Evolutionary conservation across 2,113 vertebrate genomes (phyloP).

Genomic region (Carettochelys insculpta): DNA sequence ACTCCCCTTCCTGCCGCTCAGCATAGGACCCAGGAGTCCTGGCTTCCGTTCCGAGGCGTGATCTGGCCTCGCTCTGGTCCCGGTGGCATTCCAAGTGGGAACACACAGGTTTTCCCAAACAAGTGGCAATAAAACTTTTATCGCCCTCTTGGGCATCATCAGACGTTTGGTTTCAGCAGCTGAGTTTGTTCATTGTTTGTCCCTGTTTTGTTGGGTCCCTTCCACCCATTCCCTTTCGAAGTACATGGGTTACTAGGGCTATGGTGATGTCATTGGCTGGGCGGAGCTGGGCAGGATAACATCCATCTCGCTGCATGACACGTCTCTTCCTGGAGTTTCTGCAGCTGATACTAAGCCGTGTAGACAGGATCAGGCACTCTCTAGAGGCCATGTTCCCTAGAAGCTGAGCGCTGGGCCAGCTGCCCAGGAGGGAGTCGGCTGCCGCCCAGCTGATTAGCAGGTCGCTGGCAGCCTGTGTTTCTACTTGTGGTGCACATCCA

Average conservation of each 20-base stretch:
- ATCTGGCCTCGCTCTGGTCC: background rate
- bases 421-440: no score
- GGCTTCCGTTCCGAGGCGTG: background rate
- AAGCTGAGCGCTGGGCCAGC: no score
- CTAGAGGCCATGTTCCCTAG: no score
- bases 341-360: background rate
- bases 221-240: slow-evolving; percentile 33
- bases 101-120: background rate
- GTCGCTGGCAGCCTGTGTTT: no score
- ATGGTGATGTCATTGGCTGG: background rate
- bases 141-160: background rate
- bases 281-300: background rate
- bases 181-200: slow-evolving; percentile 7
- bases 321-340: background rate
- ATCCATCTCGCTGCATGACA: background rate
- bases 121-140: background rate
- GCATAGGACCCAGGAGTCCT: background rate
- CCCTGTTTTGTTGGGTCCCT: background rate
- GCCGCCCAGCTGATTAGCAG: no score
- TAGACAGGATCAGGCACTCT: no score
- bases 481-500: no score
- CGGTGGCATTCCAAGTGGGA: background rate
- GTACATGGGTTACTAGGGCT: background rate
- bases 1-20: background rate
- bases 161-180: background rate